A percentile compares a stretch with the other conserved stretches of the same genome.
These are phyloP conservation scores for Thalassophryne amazonica DNA, from an alignment of 2,797 vertebrate genomes.

Conservation along the genomic window DNA sequence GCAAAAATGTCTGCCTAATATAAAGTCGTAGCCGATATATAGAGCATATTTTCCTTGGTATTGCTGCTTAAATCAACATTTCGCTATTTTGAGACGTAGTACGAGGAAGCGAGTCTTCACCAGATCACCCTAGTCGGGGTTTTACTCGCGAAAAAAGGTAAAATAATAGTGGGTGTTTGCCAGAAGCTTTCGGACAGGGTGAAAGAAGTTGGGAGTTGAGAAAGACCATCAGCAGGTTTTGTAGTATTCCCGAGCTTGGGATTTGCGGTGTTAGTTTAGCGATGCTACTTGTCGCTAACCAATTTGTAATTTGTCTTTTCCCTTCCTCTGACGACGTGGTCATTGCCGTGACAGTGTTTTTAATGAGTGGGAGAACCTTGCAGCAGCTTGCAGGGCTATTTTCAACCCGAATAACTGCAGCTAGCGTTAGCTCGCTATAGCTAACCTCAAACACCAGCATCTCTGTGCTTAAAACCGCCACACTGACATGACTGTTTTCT, in stretches of 20 bases:
- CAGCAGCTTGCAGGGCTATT: conserved; percentile 26
- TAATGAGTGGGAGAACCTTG: conserved; percentile 24
- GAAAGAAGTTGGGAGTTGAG: conserved; percentile 83
- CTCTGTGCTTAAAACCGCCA: not conserved
- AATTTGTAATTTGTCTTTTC: not conserved
- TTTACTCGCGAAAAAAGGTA: conserved; percentile 83
- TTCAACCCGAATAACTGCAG: conserved; percentile 29
- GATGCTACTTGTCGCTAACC: conserved; percentile 1
- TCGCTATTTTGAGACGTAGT: conserved; percentile 37
- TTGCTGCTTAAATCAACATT: conserved; percentile 40
- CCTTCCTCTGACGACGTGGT: not conserved
- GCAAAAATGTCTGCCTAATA: conserved; percentile 98
- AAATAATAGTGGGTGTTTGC: conserved; percentile 68
- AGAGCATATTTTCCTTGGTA: conserved; percentile 76
- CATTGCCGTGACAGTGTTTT: conserved; percentile 8
- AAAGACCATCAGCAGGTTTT: conserved; percentile 61
- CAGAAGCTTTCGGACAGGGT: conserved; percentile 66
- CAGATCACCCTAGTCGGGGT: conserved; percentile 87
- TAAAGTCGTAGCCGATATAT: conserved; percentile 91
- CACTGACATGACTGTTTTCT: conserved; percentile 13
- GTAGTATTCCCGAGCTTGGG: conserved; percentile 20
- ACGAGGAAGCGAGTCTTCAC: conserved; percentile 58
- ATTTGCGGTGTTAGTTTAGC: conserved; percentile 9
- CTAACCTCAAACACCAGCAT: not conserved
- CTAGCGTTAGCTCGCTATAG: conserved; percentile 45